Percentiles rank a stretch among this genome's conserved stretches.
These are phyloP conservation scores for Orchestes rusci DNA, from an alignment of 2,888 invertebrate genomes.

Conservation along the genomic window DNA sequence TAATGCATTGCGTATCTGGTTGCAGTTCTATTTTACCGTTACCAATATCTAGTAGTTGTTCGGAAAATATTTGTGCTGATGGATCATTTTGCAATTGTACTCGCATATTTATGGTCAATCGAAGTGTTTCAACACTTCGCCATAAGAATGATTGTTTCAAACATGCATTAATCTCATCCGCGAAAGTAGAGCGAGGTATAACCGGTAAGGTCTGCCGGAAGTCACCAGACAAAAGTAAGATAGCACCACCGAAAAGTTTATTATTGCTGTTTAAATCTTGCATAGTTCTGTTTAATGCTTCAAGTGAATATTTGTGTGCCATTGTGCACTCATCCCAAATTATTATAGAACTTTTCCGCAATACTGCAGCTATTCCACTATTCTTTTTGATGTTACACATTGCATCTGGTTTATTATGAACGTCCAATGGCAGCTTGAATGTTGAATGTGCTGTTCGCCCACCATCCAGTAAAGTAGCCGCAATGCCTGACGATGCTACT, in stretches of 20 bases:
- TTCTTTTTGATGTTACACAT: too few relatives aligned
- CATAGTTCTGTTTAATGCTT: not conserved
- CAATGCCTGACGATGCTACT: slow-evolving; percentile 14
- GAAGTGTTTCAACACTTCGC: too few relatives aligned
- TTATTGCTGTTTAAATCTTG: too few relatives aligned
- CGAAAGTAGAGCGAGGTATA: too few relatives aligned
- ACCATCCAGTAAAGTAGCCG: slow-evolving; percentile 41
- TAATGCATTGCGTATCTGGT: not conserved
- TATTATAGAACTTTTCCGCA: not conserved
- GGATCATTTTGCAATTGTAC: not conserved
- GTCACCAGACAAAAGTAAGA: slow-evolving; percentile 6
- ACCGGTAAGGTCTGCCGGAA: too few relatives aligned
- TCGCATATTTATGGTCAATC: not conserved
- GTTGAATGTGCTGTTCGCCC: too few relatives aligned
- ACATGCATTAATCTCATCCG: slow-evolving; percentile 3
- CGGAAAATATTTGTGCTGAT: not conserved
- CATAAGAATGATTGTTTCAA: slow-evolving; percentile 1
- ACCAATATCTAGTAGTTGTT: slow-evolving; percentile 4
- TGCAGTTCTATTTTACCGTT: not conserved
- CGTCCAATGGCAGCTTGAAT: slow-evolving; percentile 38
- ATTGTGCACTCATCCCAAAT: not conserved
- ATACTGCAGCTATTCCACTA: too few relatives aligned
- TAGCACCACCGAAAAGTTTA: slow-evolving; percentile 11
- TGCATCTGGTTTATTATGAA: too few relatives aligned
- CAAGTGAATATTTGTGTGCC: not conserved